Evolutionary conservation across 2,888 invertebrate species (phyloP).

Genomic region (Nebria salina): DNA sequence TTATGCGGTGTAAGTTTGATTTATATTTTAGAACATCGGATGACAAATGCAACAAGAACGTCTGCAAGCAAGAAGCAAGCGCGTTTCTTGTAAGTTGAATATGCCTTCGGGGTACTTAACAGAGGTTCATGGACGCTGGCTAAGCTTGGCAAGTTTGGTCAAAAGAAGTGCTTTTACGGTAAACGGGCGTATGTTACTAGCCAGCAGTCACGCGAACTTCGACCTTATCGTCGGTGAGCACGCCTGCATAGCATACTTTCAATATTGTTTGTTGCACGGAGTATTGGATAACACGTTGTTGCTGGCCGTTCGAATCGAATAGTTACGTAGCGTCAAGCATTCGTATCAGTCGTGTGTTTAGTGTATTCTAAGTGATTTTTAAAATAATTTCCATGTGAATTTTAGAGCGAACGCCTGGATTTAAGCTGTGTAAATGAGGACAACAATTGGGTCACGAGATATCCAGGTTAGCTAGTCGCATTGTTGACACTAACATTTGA

Average conservation of each 20-base stretch:
- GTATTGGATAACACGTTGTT: neutral
- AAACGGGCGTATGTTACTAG: neutral
- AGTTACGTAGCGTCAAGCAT: conserved; percentile 1
- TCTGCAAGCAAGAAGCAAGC: neutral
- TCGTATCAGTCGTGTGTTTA: conserved; percentile 10
- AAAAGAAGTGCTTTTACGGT: neutral
- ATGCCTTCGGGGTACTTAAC: neutral
- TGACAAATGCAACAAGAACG: conserved; percentile 6
- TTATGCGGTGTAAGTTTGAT: too few relatives aligned
- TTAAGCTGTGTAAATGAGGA: neutral
- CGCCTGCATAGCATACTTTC: conserved; percentile 15
- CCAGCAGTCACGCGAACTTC: neutral
- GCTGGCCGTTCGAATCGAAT: neutral
- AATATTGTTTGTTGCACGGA: conserved; percentile 20
- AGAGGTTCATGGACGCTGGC: conserved; percentile 12
- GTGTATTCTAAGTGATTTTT: neutral
- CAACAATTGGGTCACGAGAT: neutral
- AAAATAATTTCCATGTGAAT: neutral
- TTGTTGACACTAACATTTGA: neutral
- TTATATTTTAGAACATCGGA: neutral
- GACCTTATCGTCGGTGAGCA: neutral
- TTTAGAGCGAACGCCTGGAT: neutral
- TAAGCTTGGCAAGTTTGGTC: conserved; percentile 11
- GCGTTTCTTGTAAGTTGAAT: conserved; percentile 9
- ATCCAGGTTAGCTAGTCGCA: neutral